Conservation (phyloP, 2,797 vertebrate genomes). For the Catamblyrhynchus diadema region DNA sequence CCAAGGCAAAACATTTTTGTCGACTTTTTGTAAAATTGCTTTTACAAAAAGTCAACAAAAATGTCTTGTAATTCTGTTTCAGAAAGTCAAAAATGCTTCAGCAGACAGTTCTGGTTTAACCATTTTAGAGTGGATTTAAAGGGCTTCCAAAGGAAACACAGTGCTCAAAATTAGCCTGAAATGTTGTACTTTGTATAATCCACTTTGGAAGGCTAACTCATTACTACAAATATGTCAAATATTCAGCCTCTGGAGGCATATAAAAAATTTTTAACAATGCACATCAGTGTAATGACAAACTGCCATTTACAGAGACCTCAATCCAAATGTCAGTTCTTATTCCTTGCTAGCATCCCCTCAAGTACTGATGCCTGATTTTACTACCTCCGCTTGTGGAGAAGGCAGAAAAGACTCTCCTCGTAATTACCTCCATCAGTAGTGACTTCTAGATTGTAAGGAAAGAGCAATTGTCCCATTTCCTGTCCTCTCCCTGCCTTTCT, state of each 20-base stretch:
- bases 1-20: neutral
- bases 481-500: neutral
- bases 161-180: conserved; percentile 34
- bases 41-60: no score
- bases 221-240: conserved; percentile 12
- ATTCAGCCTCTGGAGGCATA: neutral
- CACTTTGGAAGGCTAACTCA: conserved; percentile 11
- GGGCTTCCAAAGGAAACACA: conserved; percentile 20
- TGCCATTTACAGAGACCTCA: neutral
- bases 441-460: neutral
- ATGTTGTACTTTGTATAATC: conserved; percentile 7
- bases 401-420: neutral
- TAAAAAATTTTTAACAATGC: conserved; percentile 27
- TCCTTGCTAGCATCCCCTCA: neutral
- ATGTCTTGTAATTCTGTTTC: neutral
- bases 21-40: neutral
- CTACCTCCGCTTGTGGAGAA: neutral
- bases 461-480: neutral
- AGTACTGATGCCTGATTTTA: neutral
- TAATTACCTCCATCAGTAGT: neutral
- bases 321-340: conserved; percentile 16
- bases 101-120: neutral
- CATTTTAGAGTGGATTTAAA: conserved; percentile 36
- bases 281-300: neutral
- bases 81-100: conserved; percentile 3